Conservation (phyloP, 2,888 invertebrate genomes). For the Globia sparganii region DNA sequence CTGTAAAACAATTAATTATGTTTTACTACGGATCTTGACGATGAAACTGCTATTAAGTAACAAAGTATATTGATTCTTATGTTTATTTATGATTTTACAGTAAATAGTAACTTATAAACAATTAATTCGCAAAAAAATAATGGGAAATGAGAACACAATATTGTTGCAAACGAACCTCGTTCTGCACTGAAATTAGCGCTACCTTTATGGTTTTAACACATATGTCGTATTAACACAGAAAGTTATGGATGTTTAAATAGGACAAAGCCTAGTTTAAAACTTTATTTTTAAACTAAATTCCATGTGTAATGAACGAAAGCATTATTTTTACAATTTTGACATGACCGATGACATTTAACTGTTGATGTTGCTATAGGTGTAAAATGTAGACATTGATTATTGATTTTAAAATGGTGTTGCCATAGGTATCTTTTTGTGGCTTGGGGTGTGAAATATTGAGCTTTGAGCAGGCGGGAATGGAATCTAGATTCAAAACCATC, state of each 20-base stretch:
- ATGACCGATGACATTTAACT: conserved; percentile 44
- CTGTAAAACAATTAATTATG: conserved; percentile 33
- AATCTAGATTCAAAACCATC: neutral
- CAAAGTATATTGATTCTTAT: neutral
- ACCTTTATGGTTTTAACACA: conserved; percentile 25
- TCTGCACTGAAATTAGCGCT: conserved; percentile 16
- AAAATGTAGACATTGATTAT: conserved; percentile 16
- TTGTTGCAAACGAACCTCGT: conserved; percentile 49
- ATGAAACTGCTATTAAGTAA: neutral
- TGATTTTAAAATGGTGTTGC: conserved; percentile 34
- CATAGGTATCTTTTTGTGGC: neutral
- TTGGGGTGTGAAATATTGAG: neutral
- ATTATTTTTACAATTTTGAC: conserved; percentile 68
- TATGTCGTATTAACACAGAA: conserved; percentile 12
- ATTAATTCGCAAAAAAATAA: conserved; percentile 37
- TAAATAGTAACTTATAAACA: conserved; percentile 14
- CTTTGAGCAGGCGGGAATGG: neutral
- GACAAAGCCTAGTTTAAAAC: conserved; percentile 32
- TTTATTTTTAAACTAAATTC: conserved; percentile 61
- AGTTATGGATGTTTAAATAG: conserved; percentile 34
- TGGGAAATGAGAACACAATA: conserved; percentile 38
- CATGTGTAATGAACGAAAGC: conserved; percentile 62
- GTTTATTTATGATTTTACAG: neutral
- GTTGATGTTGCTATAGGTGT: conserved; percentile 34
- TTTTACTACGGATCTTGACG: neutral